phyloP scores from a whole-genome alignment of 2,113 vertebrate species.

The Cygnus atratus region DNA sequence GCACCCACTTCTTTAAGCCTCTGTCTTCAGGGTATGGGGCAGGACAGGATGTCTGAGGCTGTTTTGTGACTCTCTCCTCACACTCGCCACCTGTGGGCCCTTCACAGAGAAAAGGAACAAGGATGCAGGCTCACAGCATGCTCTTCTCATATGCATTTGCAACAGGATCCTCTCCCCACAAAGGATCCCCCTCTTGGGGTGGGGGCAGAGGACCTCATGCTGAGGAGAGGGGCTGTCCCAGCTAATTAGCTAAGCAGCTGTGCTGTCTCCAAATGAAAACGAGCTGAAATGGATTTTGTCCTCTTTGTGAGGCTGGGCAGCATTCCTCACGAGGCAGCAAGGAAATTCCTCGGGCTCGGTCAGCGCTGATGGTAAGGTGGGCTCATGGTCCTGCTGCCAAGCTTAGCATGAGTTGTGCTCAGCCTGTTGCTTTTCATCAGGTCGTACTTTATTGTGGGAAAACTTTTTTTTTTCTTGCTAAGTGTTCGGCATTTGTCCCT shows the following conservation, averaged over 20 bases:
- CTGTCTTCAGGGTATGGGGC: background rate
- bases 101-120: background rate
- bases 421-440: background rate
- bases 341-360: slow-evolving; percentile 18
- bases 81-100: background rate
- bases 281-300: background rate
- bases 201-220: background rate
- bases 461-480: background rate
- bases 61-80: background rate
- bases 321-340: background rate
- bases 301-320: background rate
- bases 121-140: background rate
- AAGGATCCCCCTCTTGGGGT: background rate
- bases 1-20: background rate
- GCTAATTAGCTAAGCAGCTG: slow-evolving; percentile 55
- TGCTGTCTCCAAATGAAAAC: slow-evolving; percentile 37
- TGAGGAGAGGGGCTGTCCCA: slow-evolving; percentile 27
- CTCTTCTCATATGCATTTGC: slow-evolving; percentile 3
- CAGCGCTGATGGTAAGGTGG: background rate
- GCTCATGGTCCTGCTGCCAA: background rate
- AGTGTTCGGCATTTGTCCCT: background rate
- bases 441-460: background rate
- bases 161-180: slow-evolving; percentile 26
- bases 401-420: fast-evolving
- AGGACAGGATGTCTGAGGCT: background rate